Evolutionary conservation across 2,888 invertebrate species (phyloP).

Genomic region (Argyresthia albistria): DNA sequence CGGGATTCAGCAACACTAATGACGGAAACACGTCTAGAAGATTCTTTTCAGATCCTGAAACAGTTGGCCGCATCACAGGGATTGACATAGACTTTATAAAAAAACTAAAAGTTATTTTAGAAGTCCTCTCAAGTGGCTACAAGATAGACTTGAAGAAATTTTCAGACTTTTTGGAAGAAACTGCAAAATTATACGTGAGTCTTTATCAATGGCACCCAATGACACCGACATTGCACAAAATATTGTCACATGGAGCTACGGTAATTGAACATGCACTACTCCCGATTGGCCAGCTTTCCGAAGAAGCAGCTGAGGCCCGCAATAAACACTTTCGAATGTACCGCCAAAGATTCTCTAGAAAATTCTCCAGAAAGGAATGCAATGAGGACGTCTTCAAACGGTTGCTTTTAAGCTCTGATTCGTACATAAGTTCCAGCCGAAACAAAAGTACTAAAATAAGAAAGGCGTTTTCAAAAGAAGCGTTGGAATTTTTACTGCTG

Average conservation of each 20-base stretch:
- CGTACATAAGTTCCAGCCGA: too few species aligned
- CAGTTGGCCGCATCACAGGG: constrained; percentile 3
- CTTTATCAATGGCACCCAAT: constrained; percentile 15
- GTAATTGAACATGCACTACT: constrained; percentile 18
- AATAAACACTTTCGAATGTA: too few species aligned
- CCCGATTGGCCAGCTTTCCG: too few species aligned
- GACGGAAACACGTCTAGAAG: constrained; percentile 10
- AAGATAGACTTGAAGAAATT: constrained; percentile 4
- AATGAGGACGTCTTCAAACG: too few species aligned
- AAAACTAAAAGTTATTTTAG: constrained; percentile 19
- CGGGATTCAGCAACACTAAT: constrained; percentile 24
- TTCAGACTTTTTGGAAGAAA: not conserved
- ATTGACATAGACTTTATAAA: constrained; percentile 18
- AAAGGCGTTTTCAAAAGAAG: too few species aligned
- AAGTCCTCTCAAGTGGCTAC: constrained; percentile 11
- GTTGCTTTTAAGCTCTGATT: too few species aligned
- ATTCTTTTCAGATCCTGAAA: not conserved
- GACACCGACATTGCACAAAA: constrained; percentile 21
- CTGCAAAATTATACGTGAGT: constrained; percentile 4
- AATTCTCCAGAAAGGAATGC: too few species aligned
- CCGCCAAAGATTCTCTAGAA: too few species aligned
- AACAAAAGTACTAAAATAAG: too few species aligned
- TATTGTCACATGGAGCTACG: constrained; percentile 18
- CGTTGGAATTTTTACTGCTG: too few species aligned
- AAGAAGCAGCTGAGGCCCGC: too few species aligned